Conservation (phyloP, 1,140 invertebrate genomes). For the Lucilia cuprina region DNA sequence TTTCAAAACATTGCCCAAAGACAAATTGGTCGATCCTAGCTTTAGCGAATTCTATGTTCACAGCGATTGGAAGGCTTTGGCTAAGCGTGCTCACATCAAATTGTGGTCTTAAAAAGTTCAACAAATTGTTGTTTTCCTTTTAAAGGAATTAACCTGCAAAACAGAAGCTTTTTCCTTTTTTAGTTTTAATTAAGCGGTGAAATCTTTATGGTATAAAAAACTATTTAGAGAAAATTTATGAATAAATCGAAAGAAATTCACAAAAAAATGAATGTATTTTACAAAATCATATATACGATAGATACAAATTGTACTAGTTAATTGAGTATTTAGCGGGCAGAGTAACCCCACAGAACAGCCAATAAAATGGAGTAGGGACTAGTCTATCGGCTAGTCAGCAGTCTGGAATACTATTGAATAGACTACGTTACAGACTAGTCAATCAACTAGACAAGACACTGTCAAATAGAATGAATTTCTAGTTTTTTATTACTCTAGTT, state of each 20-base stretch:
- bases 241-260: background rate
- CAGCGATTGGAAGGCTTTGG: constrained; percentile 64
- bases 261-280: background rate
- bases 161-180: background rate
- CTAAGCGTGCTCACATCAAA: constrained; percentile 65
- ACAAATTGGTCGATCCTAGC: constrained; percentile 69
- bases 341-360: too few species aligned
- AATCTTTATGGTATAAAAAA: background rate
- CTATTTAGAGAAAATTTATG: background rate
- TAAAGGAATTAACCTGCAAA: background rate
- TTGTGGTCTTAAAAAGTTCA: constrained; percentile 64
- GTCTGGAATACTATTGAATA: too few species aligned
- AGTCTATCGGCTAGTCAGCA: too few species aligned
- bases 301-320: too few species aligned
- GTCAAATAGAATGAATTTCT: too few species aligned
- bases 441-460: too few species aligned
- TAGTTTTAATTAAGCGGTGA: background rate
- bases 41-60: constrained; percentile 78
- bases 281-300: too few species aligned
- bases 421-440: too few species aligned
- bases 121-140: background rate
- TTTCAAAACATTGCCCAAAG: constrained; percentile 69
- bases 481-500: too few species aligned
- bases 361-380: too few species aligned
- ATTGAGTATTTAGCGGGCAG: too few species aligned